Conservation (phyloP, 2,888 invertebrate genomes). For the Strigamia crassipes region DNA sequence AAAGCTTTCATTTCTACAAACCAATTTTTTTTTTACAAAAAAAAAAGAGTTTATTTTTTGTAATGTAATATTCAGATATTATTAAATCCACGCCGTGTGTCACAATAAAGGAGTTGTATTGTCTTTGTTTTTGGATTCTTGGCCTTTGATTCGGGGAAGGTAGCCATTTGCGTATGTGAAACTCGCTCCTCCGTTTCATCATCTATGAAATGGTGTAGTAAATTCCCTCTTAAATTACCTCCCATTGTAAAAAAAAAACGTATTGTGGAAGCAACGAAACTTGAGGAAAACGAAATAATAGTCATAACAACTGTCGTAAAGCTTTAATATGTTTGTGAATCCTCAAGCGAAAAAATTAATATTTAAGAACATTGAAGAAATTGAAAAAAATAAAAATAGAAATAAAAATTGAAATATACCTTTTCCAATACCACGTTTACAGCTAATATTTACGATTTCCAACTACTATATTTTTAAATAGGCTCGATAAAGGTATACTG, state of each 20-base stretch:
- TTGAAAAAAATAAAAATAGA: not conserved
- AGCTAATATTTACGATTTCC: slow-evolving; percentile 17
- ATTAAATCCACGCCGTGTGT: slow-evolving; percentile 6
- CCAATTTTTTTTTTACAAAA: not conserved
- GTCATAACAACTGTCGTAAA: slow-evolving; percentile 35
- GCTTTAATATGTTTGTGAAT: slow-evolving; percentile 14
- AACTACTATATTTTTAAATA: not conserved
- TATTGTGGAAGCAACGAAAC: slow-evolving; percentile 25
- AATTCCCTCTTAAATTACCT: slow-evolving; percentile 35
- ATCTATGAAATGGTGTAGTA: slow-evolving; percentile 30
- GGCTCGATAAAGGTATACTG: not conserved
- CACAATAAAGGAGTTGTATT: not conserved
- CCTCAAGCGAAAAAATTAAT: slow-evolving; percentile 25
- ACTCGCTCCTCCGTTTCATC: slow-evolving; percentile 25
- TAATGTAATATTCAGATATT: not conserved
- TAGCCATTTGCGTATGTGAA: slow-evolving; percentile 10
- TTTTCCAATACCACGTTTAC: not conserved
- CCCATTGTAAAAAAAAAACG: slow-evolving; percentile 27
- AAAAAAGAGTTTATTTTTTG: not conserved
- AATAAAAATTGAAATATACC: not conserved
- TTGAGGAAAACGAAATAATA: slow-evolving; percentile 40
- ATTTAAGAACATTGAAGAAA: not conserved
- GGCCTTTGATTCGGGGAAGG: slow-evolving; percentile 6
- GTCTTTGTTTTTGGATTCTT: slow-evolving; percentile 32
- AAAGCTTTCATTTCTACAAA: not conserved